Percentiles rank a stretch among this genome's conserved stretches.
phyloP scores from a whole-genome alignment of 2,797 vertebrate species.

The Myripristis murdjan region DNA sequence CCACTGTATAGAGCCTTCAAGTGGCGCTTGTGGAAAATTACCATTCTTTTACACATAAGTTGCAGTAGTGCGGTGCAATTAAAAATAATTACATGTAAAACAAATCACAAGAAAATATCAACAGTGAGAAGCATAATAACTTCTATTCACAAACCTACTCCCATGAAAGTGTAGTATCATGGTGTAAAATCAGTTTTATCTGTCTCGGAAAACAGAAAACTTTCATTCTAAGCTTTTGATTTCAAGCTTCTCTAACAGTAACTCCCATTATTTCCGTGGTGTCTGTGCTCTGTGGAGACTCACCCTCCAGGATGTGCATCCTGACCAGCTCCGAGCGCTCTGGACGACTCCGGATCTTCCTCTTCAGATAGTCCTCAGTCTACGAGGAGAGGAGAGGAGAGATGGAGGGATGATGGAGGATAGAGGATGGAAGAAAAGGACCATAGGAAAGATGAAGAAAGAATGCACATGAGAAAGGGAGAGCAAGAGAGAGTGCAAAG shows the following conservation, averaged over 20 bases:
- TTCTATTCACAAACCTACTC: not conserved
- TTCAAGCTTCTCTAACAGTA: too few species aligned
- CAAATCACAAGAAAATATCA: not conserved
- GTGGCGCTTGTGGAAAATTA: too few species aligned
- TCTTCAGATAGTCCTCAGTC: constrained; percentile 98
- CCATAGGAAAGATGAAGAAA: not conserved
- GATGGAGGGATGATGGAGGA: not conserved
- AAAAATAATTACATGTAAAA: not conserved
- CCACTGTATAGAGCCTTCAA: too few species aligned
- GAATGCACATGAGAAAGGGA: not conserved
- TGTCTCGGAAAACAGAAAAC: too few species aligned
- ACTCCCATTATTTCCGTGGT: too few species aligned
- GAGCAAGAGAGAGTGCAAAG: not conserved
- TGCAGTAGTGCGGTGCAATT: not conserved
- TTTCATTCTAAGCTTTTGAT: not conserved
- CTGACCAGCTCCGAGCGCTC: constrained; percentile 97
- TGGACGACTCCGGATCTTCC: constrained; percentile 95
- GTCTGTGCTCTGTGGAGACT: constrained; percentile 64
- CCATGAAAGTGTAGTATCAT: not conserved
- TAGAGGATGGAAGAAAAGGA: not conserved
- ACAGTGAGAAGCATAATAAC: not conserved
- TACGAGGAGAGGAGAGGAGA: constrained; percentile 66
- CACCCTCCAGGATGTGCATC: constrained; percentile 99
- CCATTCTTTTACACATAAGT: too few species aligned
- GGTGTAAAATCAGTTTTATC: not conserved